Evolutionary conservation across 2,113 vertebrate species (phyloP).

Genomic region (Anguilla japonica): DNA sequence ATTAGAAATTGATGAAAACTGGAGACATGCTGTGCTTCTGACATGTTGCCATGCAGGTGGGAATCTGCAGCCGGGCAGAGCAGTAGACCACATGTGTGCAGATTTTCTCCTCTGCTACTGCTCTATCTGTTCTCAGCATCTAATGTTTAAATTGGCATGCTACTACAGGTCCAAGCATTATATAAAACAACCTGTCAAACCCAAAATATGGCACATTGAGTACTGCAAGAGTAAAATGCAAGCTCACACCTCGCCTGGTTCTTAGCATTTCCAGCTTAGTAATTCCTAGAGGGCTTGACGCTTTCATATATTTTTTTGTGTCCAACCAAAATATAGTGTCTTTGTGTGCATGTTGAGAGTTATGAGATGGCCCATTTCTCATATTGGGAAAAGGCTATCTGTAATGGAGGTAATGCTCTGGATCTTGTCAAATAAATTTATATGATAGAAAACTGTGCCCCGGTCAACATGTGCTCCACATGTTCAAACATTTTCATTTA

Average conservation of each 20-base stretch:
- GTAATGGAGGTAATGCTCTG: background rate
- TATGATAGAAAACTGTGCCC: slow-evolving; percentile 18
- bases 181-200: background rate
- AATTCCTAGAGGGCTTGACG: no score
- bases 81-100: no score
- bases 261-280: no score
- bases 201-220: background rate
- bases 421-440: background rate
- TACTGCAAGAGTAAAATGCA: background rate
- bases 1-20: no score
- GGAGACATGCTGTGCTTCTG: no score
- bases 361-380: background rate
- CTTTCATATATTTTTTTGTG: background rate
- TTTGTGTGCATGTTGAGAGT: background rate
- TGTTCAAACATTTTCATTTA: slow-evolving; percentile 27
- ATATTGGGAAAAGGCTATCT: background rate
- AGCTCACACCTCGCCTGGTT: no score
- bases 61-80: no score
- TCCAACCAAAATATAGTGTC: background rate
- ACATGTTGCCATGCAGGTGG: no score
- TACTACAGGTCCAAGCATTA: background rate
- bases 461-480: background rate
- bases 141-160: background rate
- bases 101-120: no score
- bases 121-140: background rate